Evolutionary conservation across 2,113 vertebrate genomes (phyloP).

Genomic region (Phoxinus phoxinus): DNA sequence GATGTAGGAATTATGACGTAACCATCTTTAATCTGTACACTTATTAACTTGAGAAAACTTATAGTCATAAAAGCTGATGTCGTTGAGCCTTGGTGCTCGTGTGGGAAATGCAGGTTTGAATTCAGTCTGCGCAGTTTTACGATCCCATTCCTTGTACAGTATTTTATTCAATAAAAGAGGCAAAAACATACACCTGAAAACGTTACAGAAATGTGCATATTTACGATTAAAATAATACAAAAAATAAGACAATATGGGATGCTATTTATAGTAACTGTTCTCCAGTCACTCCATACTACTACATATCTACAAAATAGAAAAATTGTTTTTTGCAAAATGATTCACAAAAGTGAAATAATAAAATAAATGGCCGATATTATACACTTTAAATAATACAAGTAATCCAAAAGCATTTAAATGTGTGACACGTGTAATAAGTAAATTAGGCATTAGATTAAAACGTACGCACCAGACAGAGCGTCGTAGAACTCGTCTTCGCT

Average conservation of each 20-base stretch:
- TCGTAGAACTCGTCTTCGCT: conserved; percentile 97
- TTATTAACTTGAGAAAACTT: not conserved
- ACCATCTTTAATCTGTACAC: not conserved
- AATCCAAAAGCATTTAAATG: too few relatives aligned
- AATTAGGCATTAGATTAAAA: too few relatives aligned
- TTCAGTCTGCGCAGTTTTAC: not conserved
- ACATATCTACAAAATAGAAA: not conserved
- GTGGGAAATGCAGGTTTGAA: not conserved
- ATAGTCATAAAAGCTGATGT: not conserved
- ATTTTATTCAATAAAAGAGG: not conserved
- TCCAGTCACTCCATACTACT: not conserved
- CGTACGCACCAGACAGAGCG: conserved; percentile 88
- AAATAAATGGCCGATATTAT: too few relatives aligned
- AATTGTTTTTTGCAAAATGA: not conserved
- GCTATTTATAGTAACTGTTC: too few relatives aligned
- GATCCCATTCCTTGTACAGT: not conserved
- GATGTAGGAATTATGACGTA: not conserved
- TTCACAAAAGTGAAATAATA: not conserved
- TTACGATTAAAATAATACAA: not conserved
- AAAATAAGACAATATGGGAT: too few relatives aligned
- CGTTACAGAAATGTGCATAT: not conserved
- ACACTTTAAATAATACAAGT: too few relatives aligned
- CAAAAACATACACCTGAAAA: not conserved
- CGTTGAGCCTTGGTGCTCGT: not conserved
- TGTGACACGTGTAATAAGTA: too few relatives aligned